Evolutionary conservation across 1,140 invertebrate genomes (phyloP).

Genomic region (Trachymyrmex cornetzi): DNA sequence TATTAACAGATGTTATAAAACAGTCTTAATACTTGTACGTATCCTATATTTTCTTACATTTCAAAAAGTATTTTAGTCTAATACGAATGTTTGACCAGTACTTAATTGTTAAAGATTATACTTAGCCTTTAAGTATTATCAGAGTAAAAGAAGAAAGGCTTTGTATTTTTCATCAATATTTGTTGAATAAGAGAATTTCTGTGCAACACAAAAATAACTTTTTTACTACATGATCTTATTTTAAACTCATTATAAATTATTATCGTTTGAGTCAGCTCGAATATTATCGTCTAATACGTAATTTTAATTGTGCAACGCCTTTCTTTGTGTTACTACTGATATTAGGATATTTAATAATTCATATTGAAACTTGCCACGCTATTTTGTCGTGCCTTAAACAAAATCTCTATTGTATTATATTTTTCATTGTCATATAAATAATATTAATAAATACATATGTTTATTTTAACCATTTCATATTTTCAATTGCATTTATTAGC

Average conservation of each 20-base stretch:
- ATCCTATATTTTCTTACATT: conserved; percentile 64
- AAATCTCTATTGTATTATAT: conserved; percentile 81
- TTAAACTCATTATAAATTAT: conserved; percentile 6
- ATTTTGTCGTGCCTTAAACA: conserved; percentile 66
- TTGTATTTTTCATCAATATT: conserved; percentile 68
- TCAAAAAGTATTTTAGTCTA: conserved; percentile 43
- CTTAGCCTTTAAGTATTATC: conserved; percentile 58
- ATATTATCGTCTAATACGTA: not conserved
- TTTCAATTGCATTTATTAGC: conserved; percentile 55
- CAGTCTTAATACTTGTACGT: conserved; percentile 8
- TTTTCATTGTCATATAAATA: conserved; percentile 76
- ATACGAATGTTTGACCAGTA: conserved; percentile 74
- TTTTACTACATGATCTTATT: not conserved
- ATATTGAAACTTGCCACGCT: conserved; percentile 79
- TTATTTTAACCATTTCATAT: conserved; percentile 64
- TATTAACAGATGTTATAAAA: conserved; percentile 33
- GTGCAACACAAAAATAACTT: not conserved
- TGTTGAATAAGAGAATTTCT: conserved; percentile 62
- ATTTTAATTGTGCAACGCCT: conserved; percentile 58
- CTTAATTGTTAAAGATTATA: conserved; percentile 76
- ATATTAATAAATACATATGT: conserved; percentile 75
- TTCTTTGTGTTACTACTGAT: conserved; percentile 59
- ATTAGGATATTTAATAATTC: conserved; percentile 70
- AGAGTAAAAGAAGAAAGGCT: conserved; percentile 64
- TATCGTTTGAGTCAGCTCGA: not conserved